Conservation (phyloP, 2,113 vertebrate species). For the Hippocampus mohnikei region DNA sequence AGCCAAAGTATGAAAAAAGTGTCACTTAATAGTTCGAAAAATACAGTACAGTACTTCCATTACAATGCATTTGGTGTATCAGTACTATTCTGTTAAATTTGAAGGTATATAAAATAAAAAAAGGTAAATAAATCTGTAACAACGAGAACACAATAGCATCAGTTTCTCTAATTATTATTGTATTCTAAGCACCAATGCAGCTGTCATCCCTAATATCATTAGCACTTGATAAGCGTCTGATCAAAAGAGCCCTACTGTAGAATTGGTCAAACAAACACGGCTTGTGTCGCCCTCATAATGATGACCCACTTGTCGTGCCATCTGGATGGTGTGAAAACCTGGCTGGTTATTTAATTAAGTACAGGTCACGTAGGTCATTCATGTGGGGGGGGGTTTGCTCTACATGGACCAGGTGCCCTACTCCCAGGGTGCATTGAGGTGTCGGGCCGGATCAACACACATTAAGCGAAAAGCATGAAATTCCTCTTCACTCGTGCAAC, state of each 20-base stretch:
- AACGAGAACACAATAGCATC: slow-evolving; percentile 1
- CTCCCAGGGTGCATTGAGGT: slow-evolving; percentile 39
- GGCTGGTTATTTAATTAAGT: slow-evolving; percentile 48
- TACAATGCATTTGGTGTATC: too few species aligned
- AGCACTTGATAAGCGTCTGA: background rate
- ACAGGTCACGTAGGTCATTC: slow-evolving; percentile 43
- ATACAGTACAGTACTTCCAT: too few species aligned
- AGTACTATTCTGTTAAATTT: background rate
- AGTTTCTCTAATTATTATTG: slow-evolving; percentile 4
- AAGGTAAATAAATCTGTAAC: background rate
- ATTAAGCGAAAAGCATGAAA: slow-evolving; percentile 51
- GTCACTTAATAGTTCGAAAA: too few species aligned
- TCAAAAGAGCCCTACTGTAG: slow-evolving; percentile 14
- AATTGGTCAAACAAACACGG: slow-evolving; percentile 11
- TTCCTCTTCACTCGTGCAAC: slow-evolving; percentile 20
- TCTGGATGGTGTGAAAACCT: slow-evolving; percentile 19
- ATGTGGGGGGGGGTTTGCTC: slow-evolving; percentile 22
- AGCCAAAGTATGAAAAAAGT: too few species aligned
- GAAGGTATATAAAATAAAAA: background rate
- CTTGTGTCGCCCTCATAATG: slow-evolving; percentile 26
- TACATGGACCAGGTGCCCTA: slow-evolving; percentile 52
- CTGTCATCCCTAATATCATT: background rate
- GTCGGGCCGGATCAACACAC: slow-evolving; percentile 47
- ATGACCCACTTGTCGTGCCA: slow-evolving; percentile 30
- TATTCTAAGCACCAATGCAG: slow-evolving; percentile 4